Evolutionary conservation across 2,113 vertebrate genomes (phyloP), one percentile per base, ranked within the genome.

Genomic region (Entosphenus tridentatus): DNA sequence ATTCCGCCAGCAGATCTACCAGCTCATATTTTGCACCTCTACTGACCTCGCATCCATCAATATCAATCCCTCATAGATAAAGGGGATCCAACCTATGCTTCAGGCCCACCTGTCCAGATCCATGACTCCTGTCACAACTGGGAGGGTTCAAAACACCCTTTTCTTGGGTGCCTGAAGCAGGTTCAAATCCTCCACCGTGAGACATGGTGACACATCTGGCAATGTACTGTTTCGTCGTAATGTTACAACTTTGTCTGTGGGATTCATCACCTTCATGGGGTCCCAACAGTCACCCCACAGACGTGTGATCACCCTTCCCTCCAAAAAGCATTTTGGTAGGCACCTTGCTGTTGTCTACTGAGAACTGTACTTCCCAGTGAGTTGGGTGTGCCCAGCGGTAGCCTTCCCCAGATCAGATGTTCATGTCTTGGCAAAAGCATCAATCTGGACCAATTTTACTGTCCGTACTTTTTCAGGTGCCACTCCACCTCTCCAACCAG

Each of bases 181-280:
- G 21, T 21, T 21, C 21, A 21, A 21, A 21, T 21, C 21, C 21
- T 21, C 21, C 21, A 21, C 21, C 21, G 21, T 21, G 21, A 21
- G 21, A 21, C 21, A 21, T 21, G 21, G 21, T 21, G 21, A 21
- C 21, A 21, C 21, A 21, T 21, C 3, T 21, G 21, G 3, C 21
- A 21, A 21, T 21, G 21, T 21, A 21, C 21, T 21, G 21, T 21
- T 21, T 21, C 21, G 21, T 21, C 21, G 21, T 21, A 21, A 21
- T 21, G 21, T 21, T 21, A 21, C 3, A 21, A 21, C 21, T 21
- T 68, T 57, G 16, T 68, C 56, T 5, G 69, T 74, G 9, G 70
- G 72, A n/a, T 74, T 74, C 56, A 72, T 70, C 5, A 73, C 56
- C 69, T 74, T 72, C 13, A 73, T 9, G 6, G 70, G 70, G 3